Base-by-base conservation (phyloP, 2,888 invertebrate species). In the Yponomeuta evonymella region DNA sequence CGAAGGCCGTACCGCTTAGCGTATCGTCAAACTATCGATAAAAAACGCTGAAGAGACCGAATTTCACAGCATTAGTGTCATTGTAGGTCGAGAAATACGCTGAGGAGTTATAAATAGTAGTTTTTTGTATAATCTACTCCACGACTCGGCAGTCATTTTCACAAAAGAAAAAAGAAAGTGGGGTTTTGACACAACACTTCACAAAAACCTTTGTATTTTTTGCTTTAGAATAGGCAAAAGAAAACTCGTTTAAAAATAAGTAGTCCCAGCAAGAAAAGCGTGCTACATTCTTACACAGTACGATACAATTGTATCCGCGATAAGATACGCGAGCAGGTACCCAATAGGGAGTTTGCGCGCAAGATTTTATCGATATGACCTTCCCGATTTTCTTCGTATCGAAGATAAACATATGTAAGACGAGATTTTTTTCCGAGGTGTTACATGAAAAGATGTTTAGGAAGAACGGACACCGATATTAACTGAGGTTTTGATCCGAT, bases 311-410 rank as follows among this genome's bases (percentile, higher is more conserved):
- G 65, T 65, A 63, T 33, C 3, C 70, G 75, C 51, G 80, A 82
- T 81, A 76, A 80, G 83, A 83, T 83, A 79, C 79, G 77, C 76
- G 67, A 76, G 74, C 75, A 73, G 75, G 51, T 78, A 75, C 75
- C 83, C 84, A 86, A 85, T 86, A 75, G 2, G 80, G 76, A 79
- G 51, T 81, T 80, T 83, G 74, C 77, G 83, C 88, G 86, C 89
- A 89, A 90, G 89, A 90, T 89, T 88, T 82, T 75, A 76, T 76
- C 68, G 78, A 75, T 81, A 84, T 83, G 84, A 85, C 83, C 76
- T 81, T 79, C 80, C 76, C 81, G 77, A 73, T 76, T 79, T 85
- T 82, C 87, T 23, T 89, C 88, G 79, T n/a, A n/a, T n/a, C n/a
- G n/a, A n/a, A n/a, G 76, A 74, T 79, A 79, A 65, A 65, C 23